phyloP scores from a whole-genome alignment of 2,113 vertebrate genomes.

The Aptenodytes patagonicus region DNA sequence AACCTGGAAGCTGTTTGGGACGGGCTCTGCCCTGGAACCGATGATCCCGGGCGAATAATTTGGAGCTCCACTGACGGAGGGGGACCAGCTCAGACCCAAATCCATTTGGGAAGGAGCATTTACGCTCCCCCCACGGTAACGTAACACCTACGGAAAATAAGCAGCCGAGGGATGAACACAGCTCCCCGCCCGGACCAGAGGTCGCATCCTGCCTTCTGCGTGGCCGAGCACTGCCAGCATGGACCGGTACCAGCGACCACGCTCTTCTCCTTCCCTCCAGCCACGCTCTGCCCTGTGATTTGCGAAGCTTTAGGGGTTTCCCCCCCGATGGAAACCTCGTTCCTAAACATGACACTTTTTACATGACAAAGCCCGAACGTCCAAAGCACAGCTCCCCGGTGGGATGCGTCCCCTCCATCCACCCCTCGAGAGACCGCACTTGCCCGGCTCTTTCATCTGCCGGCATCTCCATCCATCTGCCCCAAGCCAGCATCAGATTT shows the following conservation, averaged over 20 bases:
- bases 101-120: background rate
- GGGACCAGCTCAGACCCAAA: background rate
- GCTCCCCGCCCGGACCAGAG: background rate
- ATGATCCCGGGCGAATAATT: background rate
- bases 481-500: background rate
- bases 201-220: background rate
- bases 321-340: background rate
- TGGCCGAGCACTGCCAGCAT: no score
- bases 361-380: background rate
- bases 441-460: background rate
- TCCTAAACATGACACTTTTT: accelerated
- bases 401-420: no score
- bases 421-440: background rate
- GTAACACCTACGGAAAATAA: accelerated
- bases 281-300: accelerated
- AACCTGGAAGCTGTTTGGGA: background rate
- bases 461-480: background rate
- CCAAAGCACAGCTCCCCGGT: background rate
- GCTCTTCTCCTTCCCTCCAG: background rate
- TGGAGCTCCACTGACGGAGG: background rate
- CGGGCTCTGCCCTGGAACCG: background rate
- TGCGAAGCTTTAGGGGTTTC: background rate
- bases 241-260: accelerated
- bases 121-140: accelerated
- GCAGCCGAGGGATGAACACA: background rate